A percentile compares a stretch with the other conserved stretches of the same genome.
Conservation (phyloP, 1,140 invertebrate genomes). For the Portunus trituberculatus region DNA sequence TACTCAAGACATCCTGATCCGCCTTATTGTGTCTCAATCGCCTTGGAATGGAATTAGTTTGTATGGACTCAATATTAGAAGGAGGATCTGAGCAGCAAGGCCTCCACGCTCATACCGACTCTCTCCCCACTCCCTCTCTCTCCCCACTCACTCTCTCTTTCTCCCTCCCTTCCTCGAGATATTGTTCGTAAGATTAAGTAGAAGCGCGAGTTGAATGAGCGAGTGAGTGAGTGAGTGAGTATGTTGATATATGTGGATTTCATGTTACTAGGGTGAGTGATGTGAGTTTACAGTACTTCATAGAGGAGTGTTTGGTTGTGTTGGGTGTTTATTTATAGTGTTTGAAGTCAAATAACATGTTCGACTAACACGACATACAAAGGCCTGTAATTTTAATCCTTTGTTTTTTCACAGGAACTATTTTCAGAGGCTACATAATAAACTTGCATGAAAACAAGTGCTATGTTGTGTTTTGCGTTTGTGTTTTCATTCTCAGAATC, state of each 20-base stretch:
- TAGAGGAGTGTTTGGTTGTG: no score
- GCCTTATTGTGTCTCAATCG: neutral
- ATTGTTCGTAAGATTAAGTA: neutral
- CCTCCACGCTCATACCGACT: neutral
- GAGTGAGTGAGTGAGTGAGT: conserved; percentile 11
- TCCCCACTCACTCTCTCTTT: neutral
- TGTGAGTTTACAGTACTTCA: no score
- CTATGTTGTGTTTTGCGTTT: no score
- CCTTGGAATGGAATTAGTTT: neutral
- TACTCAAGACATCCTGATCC: conserved; percentile 1
- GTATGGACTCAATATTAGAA: neutral
- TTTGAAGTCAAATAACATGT: no score
- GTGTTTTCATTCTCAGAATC: no score
- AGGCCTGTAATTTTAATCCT: no score
- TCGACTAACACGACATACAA: no score
- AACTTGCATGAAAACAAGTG: no score
- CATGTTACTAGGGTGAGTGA: neutral
- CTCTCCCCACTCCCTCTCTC: neutral
- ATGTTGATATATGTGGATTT: neutral
- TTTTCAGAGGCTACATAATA: no score
- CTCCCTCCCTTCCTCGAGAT: neutral
- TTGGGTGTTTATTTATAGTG: no score
- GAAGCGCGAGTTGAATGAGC: neutral
- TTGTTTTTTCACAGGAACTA: no score
- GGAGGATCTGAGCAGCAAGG: neutral